phyloP scores from a whole-genome alignment of 2,888 invertebrate species.

The Lasioglossum malachurum region DNA sequence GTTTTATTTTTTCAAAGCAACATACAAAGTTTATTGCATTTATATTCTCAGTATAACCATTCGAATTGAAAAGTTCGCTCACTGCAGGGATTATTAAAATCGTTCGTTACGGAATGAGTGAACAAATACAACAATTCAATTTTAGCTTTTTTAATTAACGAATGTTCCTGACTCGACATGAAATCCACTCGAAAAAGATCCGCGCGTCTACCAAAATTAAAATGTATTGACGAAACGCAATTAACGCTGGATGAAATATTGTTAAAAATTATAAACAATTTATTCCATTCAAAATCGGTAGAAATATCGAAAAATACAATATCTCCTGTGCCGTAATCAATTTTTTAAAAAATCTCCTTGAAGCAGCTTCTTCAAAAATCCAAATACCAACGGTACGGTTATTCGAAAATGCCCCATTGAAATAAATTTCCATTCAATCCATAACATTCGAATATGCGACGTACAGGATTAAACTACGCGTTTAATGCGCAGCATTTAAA shows the following conservation, averaged over 20 bases:
- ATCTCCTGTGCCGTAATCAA: neutral
- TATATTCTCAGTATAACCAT: neutral
- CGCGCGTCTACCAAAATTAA: neutral
- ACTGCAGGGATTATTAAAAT: neutral
- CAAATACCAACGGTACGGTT: neutral
- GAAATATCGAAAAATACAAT: neutral
- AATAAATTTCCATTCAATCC: neutral
- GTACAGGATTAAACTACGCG: neutral
- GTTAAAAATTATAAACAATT: neutral
- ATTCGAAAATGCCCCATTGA: neutral
- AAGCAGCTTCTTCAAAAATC: neutral
- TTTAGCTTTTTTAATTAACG: neutral
- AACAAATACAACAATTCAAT: neutral
- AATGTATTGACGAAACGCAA: neutral
- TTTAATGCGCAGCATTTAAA: neutral
- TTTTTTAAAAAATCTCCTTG: neutral
- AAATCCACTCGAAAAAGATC: neutral
- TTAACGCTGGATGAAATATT: neutral
- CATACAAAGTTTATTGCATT: neutral
- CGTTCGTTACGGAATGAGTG: neutral
- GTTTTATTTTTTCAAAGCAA: neutral
- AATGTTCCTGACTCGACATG: neutral
- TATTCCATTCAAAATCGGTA: neutral
- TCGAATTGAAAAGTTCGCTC: neutral
- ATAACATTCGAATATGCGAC: neutral